Evolutionary conservation across 2,888 invertebrate genomes (phyloP).

Genomic region (Trachelus troglodyta): DNA sequence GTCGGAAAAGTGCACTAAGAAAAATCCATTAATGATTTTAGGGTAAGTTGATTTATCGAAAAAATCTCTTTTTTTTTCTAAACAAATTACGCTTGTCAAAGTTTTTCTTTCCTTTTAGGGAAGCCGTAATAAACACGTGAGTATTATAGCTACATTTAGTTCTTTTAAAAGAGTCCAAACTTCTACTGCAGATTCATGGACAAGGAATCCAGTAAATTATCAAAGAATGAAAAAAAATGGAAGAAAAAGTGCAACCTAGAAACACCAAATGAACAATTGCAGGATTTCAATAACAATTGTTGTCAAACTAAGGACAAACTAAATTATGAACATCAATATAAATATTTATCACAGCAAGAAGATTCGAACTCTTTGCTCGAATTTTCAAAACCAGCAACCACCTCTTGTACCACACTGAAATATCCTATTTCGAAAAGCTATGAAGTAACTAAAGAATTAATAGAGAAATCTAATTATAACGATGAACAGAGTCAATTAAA

Average conservation of each 20-base stretch:
- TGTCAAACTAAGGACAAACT: background rate
- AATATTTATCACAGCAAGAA: background rate
- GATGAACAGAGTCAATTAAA: background rate
- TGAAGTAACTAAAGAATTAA: background rate
- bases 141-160: background rate
- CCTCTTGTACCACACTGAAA: constrained; percentile 2
- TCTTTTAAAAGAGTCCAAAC: background rate
- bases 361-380: background rate
- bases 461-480: background rate
- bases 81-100: background rate
- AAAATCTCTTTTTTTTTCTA: background rate
- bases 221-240: constrained; percentile 18
- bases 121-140: constrained; percentile 15
- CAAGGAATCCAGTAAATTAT: constrained; percentile 12
- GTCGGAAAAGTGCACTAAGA: constrained; percentile 8
- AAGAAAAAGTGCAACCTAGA: constrained; percentile 13
- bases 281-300: constrained; percentile 1
- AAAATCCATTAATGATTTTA: constrained; percentile 10
- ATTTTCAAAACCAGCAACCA: constrained; percentile 6
- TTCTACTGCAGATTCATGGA: constrained; percentile 17
- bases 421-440: constrained; percentile 4
- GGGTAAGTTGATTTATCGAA: constrained; percentile 9
- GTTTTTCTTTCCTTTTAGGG: constrained; percentile 12
- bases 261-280: constrained; percentile 1
- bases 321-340: background rate